Conservation (phyloP, 2,888 invertebrate species). For the Leucophenga maculata region DNA sequence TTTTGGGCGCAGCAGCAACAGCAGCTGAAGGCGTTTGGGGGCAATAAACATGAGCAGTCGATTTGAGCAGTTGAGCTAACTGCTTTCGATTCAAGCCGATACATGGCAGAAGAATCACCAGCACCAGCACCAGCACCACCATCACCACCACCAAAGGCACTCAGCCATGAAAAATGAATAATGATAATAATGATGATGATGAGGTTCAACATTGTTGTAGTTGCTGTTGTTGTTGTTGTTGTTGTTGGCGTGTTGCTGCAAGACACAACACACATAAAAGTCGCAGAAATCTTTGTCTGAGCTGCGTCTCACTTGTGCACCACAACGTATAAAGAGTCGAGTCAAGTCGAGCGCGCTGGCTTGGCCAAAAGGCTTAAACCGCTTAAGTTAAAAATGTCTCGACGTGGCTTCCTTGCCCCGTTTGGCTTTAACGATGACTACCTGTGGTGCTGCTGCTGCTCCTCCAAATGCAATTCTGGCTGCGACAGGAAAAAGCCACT, state of each 20-base stretch:
- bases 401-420: no score
- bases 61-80: slow-evolving; percentile 1
- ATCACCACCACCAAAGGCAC: slow-evolving; percentile 66
- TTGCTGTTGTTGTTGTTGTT: no score
- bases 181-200: slow-evolving; percentile 58
- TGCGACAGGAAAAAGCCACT: slow-evolving; percentile 24
- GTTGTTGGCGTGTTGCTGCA: slow-evolving; percentile 1
- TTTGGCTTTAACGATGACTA: no score
- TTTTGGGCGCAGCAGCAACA: neutral
- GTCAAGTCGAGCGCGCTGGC: no score
- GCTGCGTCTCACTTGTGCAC: no score
- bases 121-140: slow-evolving; percentile 62
- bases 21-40: slow-evolving; percentile 3
- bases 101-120: neutral
- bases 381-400: no score
- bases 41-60: neutral
- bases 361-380: no score
- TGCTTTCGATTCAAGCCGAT: neutral
- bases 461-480: neutral
- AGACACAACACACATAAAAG: no score
- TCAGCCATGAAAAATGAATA: slow-evolving; percentile 65
- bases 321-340: no score
- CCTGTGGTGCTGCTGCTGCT: neutral
- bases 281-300: no score
- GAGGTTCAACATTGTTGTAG: no score